Percentiles rank a stretch among this genome's conserved stretches.
phyloP scores from a whole-genome alignment of 2,888 invertebrate species.

The Platyscelio sp. region DNA sequence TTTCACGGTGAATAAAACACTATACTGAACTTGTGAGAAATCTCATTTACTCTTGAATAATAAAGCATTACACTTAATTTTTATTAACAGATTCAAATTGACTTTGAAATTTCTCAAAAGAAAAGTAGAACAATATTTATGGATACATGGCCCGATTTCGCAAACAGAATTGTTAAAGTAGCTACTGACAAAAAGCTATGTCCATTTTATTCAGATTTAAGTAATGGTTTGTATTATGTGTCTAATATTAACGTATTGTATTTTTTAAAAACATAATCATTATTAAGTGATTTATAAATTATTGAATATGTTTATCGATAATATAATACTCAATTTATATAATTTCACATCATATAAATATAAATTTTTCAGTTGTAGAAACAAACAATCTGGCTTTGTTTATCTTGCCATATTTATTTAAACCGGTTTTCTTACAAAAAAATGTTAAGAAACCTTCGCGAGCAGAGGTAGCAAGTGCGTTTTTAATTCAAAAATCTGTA shows the following conservation, averaged over 20 bases:
- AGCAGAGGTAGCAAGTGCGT: constrained; percentile 15
- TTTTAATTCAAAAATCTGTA: constrained; percentile 26
- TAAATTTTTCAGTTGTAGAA: constrained; percentile 22
- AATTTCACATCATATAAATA: too few species aligned
- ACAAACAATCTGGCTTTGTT: constrained; percentile 12
- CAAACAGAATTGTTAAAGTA: neutral
- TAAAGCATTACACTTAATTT: neutral
- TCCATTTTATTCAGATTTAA: constrained; percentile 1
- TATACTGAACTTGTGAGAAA: too few species aligned
- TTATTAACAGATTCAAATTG: constrained; percentile 20
- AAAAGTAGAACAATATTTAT: neutral
- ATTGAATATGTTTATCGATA: too few species aligned
- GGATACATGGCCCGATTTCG: constrained; percentile 6
- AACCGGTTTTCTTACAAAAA: constrained; percentile 7
- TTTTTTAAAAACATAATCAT: too few species aligned
- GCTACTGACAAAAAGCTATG: constrained; percentile 12
- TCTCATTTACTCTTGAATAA: too few species aligned
- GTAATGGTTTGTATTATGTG: too few species aligned
- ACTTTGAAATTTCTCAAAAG: constrained; percentile 30
- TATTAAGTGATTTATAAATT: too few species aligned
- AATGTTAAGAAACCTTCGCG: constrained; percentile 15
- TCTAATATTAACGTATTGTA: too few species aligned
- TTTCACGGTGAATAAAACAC: too few species aligned
- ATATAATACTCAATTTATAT: too few species aligned
- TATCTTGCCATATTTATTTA: constrained; percentile 24